Evolutionary conservation across 1,140 invertebrate species (phyloP), one percentile per base, ranked within the genome.

Genomic region (Drosophila ficusphila): DNA sequence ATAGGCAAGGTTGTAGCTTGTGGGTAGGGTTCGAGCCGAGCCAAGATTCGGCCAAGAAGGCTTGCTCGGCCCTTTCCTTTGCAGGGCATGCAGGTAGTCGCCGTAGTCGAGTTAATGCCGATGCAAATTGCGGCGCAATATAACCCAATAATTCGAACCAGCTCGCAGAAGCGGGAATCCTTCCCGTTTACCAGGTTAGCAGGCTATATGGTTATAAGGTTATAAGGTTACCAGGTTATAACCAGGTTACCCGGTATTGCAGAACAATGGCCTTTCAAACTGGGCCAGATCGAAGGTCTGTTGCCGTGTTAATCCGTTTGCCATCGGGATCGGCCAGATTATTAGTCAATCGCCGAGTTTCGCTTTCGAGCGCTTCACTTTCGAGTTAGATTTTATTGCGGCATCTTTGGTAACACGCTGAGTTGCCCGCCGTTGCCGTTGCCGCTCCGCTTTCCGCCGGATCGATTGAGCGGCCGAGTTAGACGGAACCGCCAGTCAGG

Each of bases 71-170:
- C 56, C 58, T 25, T 69, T 39, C 49, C 81, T 25, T 69, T 39
- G 44, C 81, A 76, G 71, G 79, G 71, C 76, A 52, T 19, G 12
- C 16, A 2, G 68, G 54, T 72, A 72, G 47, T 19, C 29, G 56
- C 61, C 41, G n/a, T 38, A 41, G 36, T 62, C 82, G 83, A 88
- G 82, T 88, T 89, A 89, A 89, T 89, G 83, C 83, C 81, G 85
- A 89, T 89, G 83, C 83, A 89, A 89, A 89, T 89, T 85, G 85
- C 61, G 73, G 79, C 85, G 83, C 83, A 89, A 89, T 89, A 89
- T 89, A 89, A 89, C 83, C 83, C 83, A 89, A 89, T 89, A 85
- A 89, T 89, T 89, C 89, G 27, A 89, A 88, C 77, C 82, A 88
- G 68, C 73, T 78, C 60, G 76, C 81, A 61, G 39, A n/a, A 46